phyloP scores from a whole-genome alignment of 2,888 invertebrate genomes.

The Catocala nupta region DNA sequence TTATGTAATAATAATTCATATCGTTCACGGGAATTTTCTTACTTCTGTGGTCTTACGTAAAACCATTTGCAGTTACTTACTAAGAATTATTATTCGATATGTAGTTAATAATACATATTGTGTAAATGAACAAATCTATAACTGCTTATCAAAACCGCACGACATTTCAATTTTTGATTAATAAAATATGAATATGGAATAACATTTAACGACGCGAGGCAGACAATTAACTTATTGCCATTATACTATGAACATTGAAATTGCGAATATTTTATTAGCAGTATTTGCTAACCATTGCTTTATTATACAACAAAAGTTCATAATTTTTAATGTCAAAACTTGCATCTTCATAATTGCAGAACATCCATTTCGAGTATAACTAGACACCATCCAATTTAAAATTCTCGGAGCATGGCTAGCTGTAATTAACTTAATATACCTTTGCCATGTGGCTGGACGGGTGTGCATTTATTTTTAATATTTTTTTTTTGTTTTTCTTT shows the following conservation, averaged over 20 bases:
- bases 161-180: slow-evolving; percentile 6
- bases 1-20: slow-evolving; percentile 26
- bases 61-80: background rate
- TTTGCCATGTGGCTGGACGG: slow-evolving; percentile 51
- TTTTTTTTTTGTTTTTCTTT: slow-evolving; percentile 56
- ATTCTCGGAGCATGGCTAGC: slow-evolving; percentile 37
- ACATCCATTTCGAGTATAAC: slow-evolving; percentile 57
- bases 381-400: slow-evolving; percentile 63
- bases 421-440: slow-evolving; percentile 67
- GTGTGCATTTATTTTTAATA: slow-evolving; percentile 55
- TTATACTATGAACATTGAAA: slow-evolving; percentile 14
- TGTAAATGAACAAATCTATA: slow-evolving; percentile 5
- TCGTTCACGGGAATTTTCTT: slow-evolving; percentile 4
- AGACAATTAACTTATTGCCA: slow-evolving; percentile 12
- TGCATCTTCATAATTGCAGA: slow-evolving; percentile 58
- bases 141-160: slow-evolving; percentile 8
- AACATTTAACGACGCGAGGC: slow-evolving; percentile 1
- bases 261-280: slow-evolving; percentile 8
- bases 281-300: background rate
- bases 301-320: slow-evolving; percentile 18
- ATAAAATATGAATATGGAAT: slow-evolving; percentile 13
- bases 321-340: slow-evolving; percentile 55
- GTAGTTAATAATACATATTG: slow-evolving; percentile 3
- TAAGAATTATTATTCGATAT: background rate
- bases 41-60: background rate